A percentile compares a stretch with the other conserved stretches of the same genome.
Evolutionary conservation across 1,140 invertebrate species (phyloP).

Genomic region (Heterodera carotae): DNA sequence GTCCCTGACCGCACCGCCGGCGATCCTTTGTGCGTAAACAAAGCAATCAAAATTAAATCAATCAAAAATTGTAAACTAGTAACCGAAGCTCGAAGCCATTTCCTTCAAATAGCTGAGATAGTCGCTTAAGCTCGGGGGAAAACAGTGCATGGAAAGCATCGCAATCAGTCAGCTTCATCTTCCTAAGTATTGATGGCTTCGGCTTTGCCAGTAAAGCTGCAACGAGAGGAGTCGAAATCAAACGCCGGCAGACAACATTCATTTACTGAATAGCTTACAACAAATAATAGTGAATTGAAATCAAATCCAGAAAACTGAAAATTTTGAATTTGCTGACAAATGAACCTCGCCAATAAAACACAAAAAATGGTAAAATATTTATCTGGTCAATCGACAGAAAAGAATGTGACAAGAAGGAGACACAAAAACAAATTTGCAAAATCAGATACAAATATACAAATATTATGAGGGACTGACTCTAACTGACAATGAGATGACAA

Average conservation of each 20-base stretch:
- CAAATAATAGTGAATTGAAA: too few relatives aligned
- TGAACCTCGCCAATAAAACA: too few relatives aligned
- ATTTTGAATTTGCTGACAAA: too few relatives aligned
- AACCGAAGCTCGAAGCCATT: conserved; percentile 72
- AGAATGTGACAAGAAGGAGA: too few relatives aligned
- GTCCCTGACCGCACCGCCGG: conserved; percentile 90
- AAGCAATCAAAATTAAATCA: conserved; percentile 25
- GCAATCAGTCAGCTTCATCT: conserved; percentile 37
- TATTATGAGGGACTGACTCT: too few relatives aligned
- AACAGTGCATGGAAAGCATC: conserved; percentile 77
- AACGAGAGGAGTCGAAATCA: neutral
- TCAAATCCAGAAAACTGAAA: too few relatives aligned
- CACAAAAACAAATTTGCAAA: too few relatives aligned
- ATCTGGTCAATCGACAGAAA: too few relatives aligned
- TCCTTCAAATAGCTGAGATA: conserved; percentile 78
- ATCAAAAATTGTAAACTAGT: too few relatives aligned
- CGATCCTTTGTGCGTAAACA: conserved; percentile 74
- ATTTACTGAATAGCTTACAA: neutral
- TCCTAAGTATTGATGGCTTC: neutral
- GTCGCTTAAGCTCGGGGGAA: conserved; percentile 75
- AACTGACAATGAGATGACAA: too few relatives aligned
- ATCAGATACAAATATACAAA: too few relatives aligned
- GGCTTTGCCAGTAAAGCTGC: neutral
- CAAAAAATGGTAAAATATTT: too few relatives aligned
- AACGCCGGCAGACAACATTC: neutral